A percentile compares a stretch with the other conserved stretches of the same genome.
phyloP scores from a whole-genome alignment of 2,888 invertebrate genomes.

The Drosophila putrida region DNA sequence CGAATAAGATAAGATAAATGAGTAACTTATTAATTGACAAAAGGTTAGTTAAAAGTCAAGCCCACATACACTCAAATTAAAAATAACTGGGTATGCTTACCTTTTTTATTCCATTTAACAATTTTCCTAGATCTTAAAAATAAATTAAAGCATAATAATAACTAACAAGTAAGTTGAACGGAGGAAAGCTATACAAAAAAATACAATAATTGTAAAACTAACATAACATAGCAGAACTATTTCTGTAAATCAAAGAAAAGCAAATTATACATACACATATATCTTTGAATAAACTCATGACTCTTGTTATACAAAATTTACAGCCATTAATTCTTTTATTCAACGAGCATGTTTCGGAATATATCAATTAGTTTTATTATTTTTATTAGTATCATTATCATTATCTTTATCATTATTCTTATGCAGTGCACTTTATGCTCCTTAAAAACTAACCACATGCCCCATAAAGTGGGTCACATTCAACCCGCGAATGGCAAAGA shows the following conservation, averaged over 20 bases:
- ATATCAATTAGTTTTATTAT: slow-evolving; percentile 17
- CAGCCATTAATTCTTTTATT: slow-evolving; percentile 10
- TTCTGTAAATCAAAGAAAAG: slow-evolving; percentile 52
- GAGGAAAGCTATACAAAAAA: slow-evolving; percentile 63
- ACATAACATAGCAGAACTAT: slow-evolving; percentile 72
- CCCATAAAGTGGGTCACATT: slow-evolving; percentile 79
- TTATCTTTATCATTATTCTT: slow-evolving; percentile 11
- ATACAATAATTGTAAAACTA: slow-evolving; percentile 77
- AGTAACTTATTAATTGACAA: slow-evolving; percentile 30
- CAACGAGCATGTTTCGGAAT: slow-evolving; percentile 15
- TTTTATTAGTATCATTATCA: slow-evolving; percentile 13
- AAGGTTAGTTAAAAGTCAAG: slow-evolving; percentile 46
- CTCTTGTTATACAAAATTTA: slow-evolving; percentile 82
- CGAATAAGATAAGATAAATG: slow-evolving; percentile 32
- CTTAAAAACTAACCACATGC: slow-evolving; percentile 75
- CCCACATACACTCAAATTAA: neutral
- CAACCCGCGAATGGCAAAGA: slow-evolving; percentile 80
- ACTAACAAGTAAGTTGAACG: slow-evolving; percentile 45
- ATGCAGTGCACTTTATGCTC: neutral
- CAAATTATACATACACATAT: slow-evolving; percentile 72
- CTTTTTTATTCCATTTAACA: slow-evolving; percentile 77
- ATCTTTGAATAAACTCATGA: slow-evolving; percentile 82
- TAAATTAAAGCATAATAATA: slow-evolving; percentile 15
- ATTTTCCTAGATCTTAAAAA: slow-evolving; percentile 65
- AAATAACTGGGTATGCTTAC: slow-evolving; percentile 36